Evolutionary conservation across 1,140 invertebrate genomes (phyloP), one percentile per base, ranked within the genome.

Genomic region (Drosophila littoralis): DNA sequence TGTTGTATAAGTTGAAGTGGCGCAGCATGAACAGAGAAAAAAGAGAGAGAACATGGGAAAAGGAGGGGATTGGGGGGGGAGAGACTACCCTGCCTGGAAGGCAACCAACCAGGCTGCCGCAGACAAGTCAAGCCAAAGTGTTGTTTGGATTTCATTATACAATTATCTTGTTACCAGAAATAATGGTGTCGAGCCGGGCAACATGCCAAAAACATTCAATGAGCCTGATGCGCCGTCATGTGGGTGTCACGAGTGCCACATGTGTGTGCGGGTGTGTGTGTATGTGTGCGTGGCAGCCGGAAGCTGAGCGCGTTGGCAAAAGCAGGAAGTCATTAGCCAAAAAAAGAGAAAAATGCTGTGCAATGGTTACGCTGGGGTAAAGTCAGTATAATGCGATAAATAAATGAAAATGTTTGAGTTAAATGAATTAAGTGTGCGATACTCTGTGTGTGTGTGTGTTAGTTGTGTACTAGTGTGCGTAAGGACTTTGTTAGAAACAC

Each of bases 81-180:
- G 67, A 60, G 22, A 28, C 22, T 2, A 28, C 22, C 52, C 65
- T 42, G 54, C 8, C 51, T 54, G 51, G 28, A 38, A 60, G 65
- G 50, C 60, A 54, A 28, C n/a, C 45, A 59, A 17, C 43, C 65
- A 38, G 42, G 63, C 54, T 35, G 59, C 61, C 55, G 13, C 72
- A 81, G 79, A 66, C 75, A 65, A 82, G 60, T 77, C 67, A 60
- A 54, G 81, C 61, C 78, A 76, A 82, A 88, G 84, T 90, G 84
- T 88, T 88, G 83, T 89, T 89, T 89, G 85, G 84, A 89, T 90
- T 89, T 89, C 84, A 89, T 89, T 89, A 89, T 90, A 81, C 84
- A 89, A 89, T 89, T 89, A 89, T 89, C 84, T 89, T 90, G 84
- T 89, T 89, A 89, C 77, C 85, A 85, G 84, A 89, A 90, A 89